These are phyloP conservation scores for Pegoplata infirma DNA, from an alignment of 2,888 invertebrate genomes.

Conservation along the genomic window DNA sequence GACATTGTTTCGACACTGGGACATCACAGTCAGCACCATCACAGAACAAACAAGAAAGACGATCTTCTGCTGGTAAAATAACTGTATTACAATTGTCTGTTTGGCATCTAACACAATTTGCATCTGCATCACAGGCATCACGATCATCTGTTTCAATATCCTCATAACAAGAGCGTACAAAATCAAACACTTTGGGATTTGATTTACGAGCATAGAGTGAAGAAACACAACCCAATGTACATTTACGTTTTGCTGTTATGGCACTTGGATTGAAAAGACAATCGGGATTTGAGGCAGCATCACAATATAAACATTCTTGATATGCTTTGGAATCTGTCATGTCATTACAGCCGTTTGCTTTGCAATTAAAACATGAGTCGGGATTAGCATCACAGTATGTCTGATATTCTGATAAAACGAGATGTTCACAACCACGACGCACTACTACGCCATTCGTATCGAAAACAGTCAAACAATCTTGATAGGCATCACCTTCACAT, in stretches of 20 bases:
- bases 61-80: constrained; percentile 55
- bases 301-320: constrained; percentile 65
- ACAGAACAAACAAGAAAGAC: constrained; percentile 64
- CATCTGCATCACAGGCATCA: constrained; percentile 50
- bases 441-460: constrained; percentile 51
- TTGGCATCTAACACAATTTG: constrained; percentile 62
- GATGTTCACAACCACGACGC: constrained; percentile 65
- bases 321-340: constrained; percentile 38
- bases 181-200: constrained; percentile 48
- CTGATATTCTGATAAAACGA: constrained; percentile 35
- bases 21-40: constrained; percentile 60
- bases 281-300: constrained; percentile 56
- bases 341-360: constrained; percentile 66
- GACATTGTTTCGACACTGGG: constrained; percentile 51
- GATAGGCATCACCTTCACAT: constrained; percentile 62
- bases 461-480: constrained; percentile 67
- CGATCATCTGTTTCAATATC: constrained; percentile 65
- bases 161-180: constrained; percentile 66
- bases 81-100: constrained; percentile 61
- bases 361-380: constrained; percentile 66
- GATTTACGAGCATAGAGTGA: constrained; percentile 63
- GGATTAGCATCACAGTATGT: constrained; percentile 60
- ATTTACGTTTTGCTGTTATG: constrained; percentile 57
- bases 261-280: constrained; percentile 57
- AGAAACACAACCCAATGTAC: constrained; percentile 65